Base-by-base conservation (phyloP, 2,113 vertebrate species). In the Leptosomus discolor region DNA sequence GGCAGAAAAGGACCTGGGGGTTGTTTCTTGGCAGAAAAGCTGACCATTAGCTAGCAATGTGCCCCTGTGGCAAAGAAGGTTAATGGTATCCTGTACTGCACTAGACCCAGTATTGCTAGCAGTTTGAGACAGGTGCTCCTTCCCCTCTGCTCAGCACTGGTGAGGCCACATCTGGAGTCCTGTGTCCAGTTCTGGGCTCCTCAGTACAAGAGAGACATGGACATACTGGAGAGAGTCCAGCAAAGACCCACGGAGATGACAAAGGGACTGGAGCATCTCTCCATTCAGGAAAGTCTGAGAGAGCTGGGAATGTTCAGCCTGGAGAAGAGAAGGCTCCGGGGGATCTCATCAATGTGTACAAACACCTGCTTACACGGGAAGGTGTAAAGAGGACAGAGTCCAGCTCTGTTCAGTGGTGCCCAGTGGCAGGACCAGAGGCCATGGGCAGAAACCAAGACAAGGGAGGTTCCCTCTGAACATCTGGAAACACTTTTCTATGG, bases 211-310 rank as follows among this genome's bases (percentile, higher is more conserved):
- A 65, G 41, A 65, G 29, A 57, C n/a, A 48, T 12, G 23, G n/a
- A 21, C 6, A 32, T 8, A 36, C 26, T 7, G 8, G 30, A 60
- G 8, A 48, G 10, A 37, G 22, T 12, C 32, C 37, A 32, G 26
- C 2, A 27, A 60, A 61, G 14, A 8, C 10, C 8, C 37, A 17
- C 0, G 0, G 60, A 36, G 45, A 6, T 22, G 45, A 69, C 15
- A 3, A 51, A 36, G 26, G 53, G 32, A 32, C 13, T 43, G 32
- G 8, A 51, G 26, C 36, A 32, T 32, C 32, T 43, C 24, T 75
- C n/a, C n/a, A 7, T 0, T 64, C 22, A 41, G 22, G 23, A 64
- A 34, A 74, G 18, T 14, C 53, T 68, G 37, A 68, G 37, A 68
- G 32, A 69, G 63, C 22, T 78, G 54, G 22, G 27, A 23, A 17